Evolutionary conservation across 2,888 invertebrate species (phyloP).

Genomic region (Heliothis peltigera): DNA sequence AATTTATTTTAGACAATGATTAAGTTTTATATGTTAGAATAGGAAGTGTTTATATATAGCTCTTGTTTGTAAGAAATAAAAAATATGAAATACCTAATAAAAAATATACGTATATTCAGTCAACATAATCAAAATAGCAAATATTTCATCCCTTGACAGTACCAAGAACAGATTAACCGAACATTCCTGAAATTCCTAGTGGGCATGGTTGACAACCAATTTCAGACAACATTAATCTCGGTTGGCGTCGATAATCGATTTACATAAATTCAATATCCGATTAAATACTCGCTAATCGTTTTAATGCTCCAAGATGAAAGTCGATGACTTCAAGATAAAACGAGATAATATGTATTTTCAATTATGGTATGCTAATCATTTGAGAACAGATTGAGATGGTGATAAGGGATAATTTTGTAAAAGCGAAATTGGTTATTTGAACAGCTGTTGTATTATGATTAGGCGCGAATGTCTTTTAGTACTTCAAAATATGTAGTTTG

Average conservation of each 20-base stretch:
- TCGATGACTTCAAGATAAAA: slow-evolving; percentile 56
- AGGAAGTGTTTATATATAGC: no score
- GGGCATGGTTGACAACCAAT: slow-evolving; percentile 34
- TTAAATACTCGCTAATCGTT: slow-evolving; percentile 68
- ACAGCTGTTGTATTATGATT: background rate
- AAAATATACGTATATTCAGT: background rate
- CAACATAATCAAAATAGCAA: background rate
- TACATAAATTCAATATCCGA: slow-evolving; percentile 74
- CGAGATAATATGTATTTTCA: slow-evolving; percentile 65
- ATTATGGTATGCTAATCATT: slow-evolving; percentile 69
- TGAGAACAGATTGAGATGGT: slow-evolving; percentile 21
- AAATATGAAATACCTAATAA: no score
- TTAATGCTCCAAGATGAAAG: slow-evolving; percentile 67
- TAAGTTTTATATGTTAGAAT: no score
- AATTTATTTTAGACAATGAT: no score
- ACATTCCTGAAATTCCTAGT: slow-evolving; percentile 21
- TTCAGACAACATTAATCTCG: slow-evolving; percentile 47
- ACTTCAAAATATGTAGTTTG: no score
- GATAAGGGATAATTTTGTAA: background rate
- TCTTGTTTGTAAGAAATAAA: no score
- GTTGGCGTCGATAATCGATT: slow-evolving; percentile 61
- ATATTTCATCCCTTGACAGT: background rate
- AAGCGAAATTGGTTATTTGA: slow-evolving; percentile 6
- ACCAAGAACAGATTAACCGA: slow-evolving; percentile 2
- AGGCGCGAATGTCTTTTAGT: background rate